A percentile compares a stretch with the other conserved stretches of the same genome.
Conservation (phyloP, 2,888 invertebrate species). For the Sminthurides aquaticus region DNA sequence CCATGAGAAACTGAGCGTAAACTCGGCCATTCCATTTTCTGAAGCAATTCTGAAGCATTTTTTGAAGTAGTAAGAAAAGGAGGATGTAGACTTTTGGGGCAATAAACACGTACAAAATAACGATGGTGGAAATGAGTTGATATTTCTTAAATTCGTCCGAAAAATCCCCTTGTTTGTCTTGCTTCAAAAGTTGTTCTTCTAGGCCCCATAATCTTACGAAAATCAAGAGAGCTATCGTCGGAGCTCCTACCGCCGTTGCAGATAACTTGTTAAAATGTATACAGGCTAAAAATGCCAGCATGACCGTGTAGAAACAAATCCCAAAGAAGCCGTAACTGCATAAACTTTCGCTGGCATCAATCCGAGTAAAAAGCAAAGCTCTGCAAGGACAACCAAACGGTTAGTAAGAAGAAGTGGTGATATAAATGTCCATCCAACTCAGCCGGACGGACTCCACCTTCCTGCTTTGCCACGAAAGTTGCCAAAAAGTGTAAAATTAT, state of each 20-base stretch:
- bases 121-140: background rate
- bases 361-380: constrained; percentile 2
- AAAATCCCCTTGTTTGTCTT: constrained; percentile 2
- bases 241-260: constrained; percentile 10
- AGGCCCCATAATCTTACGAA: background rate
- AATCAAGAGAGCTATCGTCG: background rate
- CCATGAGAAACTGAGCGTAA: constrained; percentile 10
- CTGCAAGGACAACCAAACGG: background rate
- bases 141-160: background rate
- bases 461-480: no score
- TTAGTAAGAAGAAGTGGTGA: background rate
- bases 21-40: constrained; percentile 15
- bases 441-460: no score
- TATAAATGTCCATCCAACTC: no score
- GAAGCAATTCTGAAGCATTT: constrained; percentile 12
- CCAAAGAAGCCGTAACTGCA: background rate
- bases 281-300: background rate
- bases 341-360: background rate
- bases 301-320: background rate
- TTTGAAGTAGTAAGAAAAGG: constrained; percentile 12
- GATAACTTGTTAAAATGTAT: background rate
- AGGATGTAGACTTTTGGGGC: constrained; percentile 14
- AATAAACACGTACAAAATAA: constrained; percentile 5
- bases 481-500: no score
- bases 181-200: background rate